Conservation (phyloP, 2,888 invertebrate genomes). For the Ornithoptera priamus region DNA sequence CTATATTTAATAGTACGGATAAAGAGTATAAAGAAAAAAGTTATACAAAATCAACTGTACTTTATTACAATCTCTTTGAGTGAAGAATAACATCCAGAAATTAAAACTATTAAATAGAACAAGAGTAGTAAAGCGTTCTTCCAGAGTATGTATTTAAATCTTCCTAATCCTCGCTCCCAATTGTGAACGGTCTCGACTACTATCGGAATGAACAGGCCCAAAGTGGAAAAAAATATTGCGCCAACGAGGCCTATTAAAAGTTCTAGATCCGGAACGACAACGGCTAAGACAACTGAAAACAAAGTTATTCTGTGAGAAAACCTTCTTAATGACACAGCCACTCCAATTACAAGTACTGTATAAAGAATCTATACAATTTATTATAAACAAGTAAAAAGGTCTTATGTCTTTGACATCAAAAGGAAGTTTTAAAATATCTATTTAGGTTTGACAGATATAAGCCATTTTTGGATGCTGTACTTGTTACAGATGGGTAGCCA, state of each 20-base stretch:
- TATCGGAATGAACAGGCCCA: conserved; percentile 87
- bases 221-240: conserved; percentile 85
- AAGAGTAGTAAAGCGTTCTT: conserved; percentile 79
- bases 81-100: conserved; percentile 63
- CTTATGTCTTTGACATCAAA: no score
- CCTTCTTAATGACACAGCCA: not conserved
- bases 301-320: not conserved
- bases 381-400: no score
- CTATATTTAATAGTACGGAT: no score
- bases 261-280: conserved; percentile 89
- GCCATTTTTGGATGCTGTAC: no score
- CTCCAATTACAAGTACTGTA: no score
- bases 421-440: no score
- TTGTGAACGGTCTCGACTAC: conserved; percentile 85
- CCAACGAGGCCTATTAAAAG: conserved; percentile 94
- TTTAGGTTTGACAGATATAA: no score
- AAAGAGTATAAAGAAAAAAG: not conserved
- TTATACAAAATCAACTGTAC: conserved; percentile 28
- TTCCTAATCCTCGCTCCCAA: conserved; percentile 84
- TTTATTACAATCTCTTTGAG: conserved; percentile 50
- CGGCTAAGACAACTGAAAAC: conserved; percentile 83
- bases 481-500: no score
- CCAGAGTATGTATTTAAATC: conserved; percentile 81
- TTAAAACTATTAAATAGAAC: conserved; percentile 56
- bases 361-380: no score